phyloP scores from a whole-genome alignment of 2,888 invertebrate genomes.

The Yponomeuta sedellus region DNA sequence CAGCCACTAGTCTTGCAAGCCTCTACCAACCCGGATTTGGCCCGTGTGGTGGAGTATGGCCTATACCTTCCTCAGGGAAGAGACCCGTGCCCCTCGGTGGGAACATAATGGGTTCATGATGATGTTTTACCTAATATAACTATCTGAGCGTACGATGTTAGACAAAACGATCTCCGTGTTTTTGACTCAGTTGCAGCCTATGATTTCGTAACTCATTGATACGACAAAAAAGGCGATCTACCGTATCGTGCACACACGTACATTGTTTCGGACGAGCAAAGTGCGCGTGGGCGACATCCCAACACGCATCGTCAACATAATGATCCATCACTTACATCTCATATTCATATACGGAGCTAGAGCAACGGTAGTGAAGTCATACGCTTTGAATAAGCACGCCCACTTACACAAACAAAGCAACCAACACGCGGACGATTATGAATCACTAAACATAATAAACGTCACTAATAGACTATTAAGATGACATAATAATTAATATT shows the following conservation, averaged over 20 bases:
- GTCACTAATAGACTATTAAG: constrained; percentile 44
- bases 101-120: too few species aligned
- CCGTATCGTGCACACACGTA: neutral
- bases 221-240: neutral
- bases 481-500: constrained; percentile 44
- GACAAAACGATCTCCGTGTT: neutral
- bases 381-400: constrained; percentile 5
- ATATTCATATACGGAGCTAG: neutral
- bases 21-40: too few species aligned
- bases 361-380: neutral
- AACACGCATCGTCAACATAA: neutral
- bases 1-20: too few species aligned
- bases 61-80: too few species aligned
- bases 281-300: constrained; percentile 1
- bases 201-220: neutral
- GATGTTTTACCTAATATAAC: too few species aligned
- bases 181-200: neutral
- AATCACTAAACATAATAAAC: constrained; percentile 26
- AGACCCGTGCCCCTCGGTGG: too few species aligned
- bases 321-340: constrained; percentile 8
- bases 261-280: neutral
- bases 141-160: too few species aligned
- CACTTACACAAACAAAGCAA: constrained; percentile 11
- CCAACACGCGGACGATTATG: constrained; percentile 6
- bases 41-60: too few species aligned